A percentile compares a stretch with the other conserved stretches of the same genome.
phyloP scores from a whole-genome alignment of 2,888 invertebrate species.

The Bombyx huttoni region DNA sequence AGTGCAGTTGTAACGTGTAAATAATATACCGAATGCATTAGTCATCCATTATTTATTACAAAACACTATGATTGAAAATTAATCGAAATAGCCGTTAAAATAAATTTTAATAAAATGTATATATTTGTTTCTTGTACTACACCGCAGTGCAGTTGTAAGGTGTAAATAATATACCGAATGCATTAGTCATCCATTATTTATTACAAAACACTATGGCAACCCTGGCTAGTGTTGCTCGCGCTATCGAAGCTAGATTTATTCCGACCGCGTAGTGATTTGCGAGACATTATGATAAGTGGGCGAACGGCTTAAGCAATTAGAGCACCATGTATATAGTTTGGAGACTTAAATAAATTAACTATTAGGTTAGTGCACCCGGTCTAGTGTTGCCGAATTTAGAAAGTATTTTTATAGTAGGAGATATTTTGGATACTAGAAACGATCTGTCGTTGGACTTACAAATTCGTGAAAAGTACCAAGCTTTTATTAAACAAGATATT shows the following conservation, averaged over 20 bases:
- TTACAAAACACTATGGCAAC: slow-evolving; percentile 14
- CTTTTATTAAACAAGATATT: too few species aligned
- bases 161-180: neutral
- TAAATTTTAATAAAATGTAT: too few species aligned
- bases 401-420: neutral
- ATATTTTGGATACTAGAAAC: too few species aligned
- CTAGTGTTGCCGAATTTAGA: neutral
- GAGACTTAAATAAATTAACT: slow-evolving; percentile 49
- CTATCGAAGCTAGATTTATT: slow-evolving; percentile 59
- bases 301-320: slow-evolving; percentile 58
- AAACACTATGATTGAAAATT: slow-evolving; percentile 3
- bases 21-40: neutral
- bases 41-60: neutral
- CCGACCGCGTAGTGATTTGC: slow-evolving; percentile 55
- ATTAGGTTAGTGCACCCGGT: slow-evolving; percentile 23
- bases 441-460: too few species aligned
- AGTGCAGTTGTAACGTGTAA: too few species aligned
- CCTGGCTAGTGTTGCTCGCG: slow-evolving; percentile 26
- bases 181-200: neutral
- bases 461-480: too few species aligned
- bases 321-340: slow-evolving; percentile 35
- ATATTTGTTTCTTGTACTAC: too few species aligned
- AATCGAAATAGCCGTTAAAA: too few species aligned
- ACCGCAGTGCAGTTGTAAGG: too few species aligned
- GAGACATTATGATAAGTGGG: slow-evolving; percentile 70